A percentile compares a stretch with the other conserved stretches of the same genome.
phyloP scores from a whole-genome alignment of 1,140 invertebrate genomes.

The Metaphire vulgaris region DNA sequence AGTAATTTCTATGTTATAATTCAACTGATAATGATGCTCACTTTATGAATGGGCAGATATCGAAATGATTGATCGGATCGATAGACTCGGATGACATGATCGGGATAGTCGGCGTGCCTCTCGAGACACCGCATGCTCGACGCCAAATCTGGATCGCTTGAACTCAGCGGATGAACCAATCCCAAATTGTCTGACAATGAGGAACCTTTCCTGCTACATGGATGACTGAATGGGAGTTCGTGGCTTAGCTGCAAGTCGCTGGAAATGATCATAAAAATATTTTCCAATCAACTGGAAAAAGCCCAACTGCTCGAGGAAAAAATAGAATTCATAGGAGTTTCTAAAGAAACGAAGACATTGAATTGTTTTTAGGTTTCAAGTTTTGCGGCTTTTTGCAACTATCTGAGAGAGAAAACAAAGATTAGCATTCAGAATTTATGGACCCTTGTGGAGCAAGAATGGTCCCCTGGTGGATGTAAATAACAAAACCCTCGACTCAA shows the following conservation, averaged over 20 bases:
- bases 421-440: too few relatives aligned
- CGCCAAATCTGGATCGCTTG: slow-evolving; percentile 8
- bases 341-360: too few relatives aligned
- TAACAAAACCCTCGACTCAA: too few relatives aligned
- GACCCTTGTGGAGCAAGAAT: too few relatives aligned
- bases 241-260: background rate
- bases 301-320: too few relatives aligned
- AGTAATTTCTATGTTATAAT: too few relatives aligned
- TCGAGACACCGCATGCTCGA: background rate
- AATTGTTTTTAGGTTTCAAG: too few relatives aligned
- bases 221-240: background rate
- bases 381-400: too few relatives aligned
- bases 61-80: slow-evolving; percentile 95
- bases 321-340: too few relatives aligned
- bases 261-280: background rate
- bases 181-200: background rate
- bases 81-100: slow-evolving; percentile 87
- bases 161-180: background rate
- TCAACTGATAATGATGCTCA: too few relatives aligned
- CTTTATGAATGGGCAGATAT: slow-evolving; percentile 89
- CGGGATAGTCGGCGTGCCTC: slow-evolving; percentile 62
- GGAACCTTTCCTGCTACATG: background rate
- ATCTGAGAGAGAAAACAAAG: too few relatives aligned
- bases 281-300: background rate
- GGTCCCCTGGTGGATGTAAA: too few relatives aligned